Evolutionary conservation across 2,113 vertebrate species (phyloP).

Genomic region (Atrichornis clamosus): DNA sequence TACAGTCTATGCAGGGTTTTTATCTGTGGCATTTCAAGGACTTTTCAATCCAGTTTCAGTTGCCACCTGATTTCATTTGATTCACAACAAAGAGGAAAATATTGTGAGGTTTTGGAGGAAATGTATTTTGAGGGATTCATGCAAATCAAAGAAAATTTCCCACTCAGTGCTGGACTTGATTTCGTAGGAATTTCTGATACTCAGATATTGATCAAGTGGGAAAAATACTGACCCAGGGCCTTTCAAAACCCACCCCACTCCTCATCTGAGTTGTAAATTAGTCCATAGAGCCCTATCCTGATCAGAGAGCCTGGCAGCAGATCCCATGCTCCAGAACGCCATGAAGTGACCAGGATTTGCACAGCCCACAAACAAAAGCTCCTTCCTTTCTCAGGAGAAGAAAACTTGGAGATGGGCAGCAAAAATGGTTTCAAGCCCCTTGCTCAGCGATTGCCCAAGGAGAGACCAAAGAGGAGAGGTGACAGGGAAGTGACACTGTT

Average conservation of each 20-base stretch:
- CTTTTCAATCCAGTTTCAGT: background rate
- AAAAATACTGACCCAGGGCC: background rate
- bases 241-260: background rate
- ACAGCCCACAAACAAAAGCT: background rate
- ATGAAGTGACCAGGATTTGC: background rate
- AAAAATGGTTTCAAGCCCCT: background rate
- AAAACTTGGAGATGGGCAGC: background rate
- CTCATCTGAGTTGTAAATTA: background rate
- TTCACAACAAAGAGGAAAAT: background rate
- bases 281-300: background rate
- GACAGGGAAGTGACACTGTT: background rate
- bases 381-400: background rate
- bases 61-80: background rate
- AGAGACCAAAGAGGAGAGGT: background rate
- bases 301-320: background rate
- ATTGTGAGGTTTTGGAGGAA: background rate
- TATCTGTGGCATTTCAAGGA: background rate
- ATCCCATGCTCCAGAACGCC: background rate
- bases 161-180: background rate
- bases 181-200: background rate
- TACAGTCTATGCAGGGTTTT: background rate
- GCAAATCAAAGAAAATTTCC: background rate
- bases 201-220: background rate
- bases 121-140: background rate
- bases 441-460: fast-evolving